Percentiles rank a stretch among this genome's conserved stretches.
These are phyloP conservation scores for Myrmecobius fasciatus DNA, from an alignment of 2,113 vertebrate genomes.

Conservation along the genomic window DNA sequence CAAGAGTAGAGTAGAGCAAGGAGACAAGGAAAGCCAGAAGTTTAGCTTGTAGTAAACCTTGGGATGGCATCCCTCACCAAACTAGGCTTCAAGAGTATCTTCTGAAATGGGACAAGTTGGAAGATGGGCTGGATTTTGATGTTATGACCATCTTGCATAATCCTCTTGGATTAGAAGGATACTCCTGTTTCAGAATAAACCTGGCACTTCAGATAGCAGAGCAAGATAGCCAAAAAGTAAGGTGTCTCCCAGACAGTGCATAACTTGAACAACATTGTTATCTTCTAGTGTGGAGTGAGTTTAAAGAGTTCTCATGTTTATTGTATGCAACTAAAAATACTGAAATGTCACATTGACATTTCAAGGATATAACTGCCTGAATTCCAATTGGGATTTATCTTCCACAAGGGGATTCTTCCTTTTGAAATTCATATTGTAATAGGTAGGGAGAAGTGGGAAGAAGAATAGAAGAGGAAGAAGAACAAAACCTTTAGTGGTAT, in stretches of 20 bases:
- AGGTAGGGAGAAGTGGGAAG: neutral
- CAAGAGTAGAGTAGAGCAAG: neutral
- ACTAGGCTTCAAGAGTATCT: neutral
- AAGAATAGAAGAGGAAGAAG: neutral
- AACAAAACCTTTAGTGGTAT: neutral
- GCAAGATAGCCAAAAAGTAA: slow-evolving; percentile 7
- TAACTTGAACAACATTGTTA: slow-evolving; percentile 46
- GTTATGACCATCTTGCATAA: neutral
- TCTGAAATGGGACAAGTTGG: neutral
- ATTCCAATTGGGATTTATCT: slow-evolving; percentile 61
- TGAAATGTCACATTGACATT: slow-evolving; percentile 73
- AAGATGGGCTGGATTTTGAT: neutral
- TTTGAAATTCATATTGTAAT: slow-evolving; percentile 31
- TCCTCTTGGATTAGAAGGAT: neutral
- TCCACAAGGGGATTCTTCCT: slow-evolving; percentile 35
- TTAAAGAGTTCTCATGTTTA: slow-evolving; percentile 41
- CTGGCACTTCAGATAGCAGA: slow-evolving; percentile 37
- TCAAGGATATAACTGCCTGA: slow-evolving; percentile 55
- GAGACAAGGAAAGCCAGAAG: neutral
- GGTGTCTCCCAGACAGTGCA: slow-evolving; percentile 31
- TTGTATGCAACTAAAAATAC: slow-evolving; percentile 46
- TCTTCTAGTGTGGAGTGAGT: slow-evolving; percentile 27
- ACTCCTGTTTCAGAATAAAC: slow-evolving; percentile 1
- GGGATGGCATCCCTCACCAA: neutral
- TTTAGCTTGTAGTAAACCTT: neutral